Percentiles rank a stretch among this genome's conserved stretches.
phyloP scores from a whole-genome alignment of 2,888 invertebrate genomes.

The Cremastinae sp. region DNA sequence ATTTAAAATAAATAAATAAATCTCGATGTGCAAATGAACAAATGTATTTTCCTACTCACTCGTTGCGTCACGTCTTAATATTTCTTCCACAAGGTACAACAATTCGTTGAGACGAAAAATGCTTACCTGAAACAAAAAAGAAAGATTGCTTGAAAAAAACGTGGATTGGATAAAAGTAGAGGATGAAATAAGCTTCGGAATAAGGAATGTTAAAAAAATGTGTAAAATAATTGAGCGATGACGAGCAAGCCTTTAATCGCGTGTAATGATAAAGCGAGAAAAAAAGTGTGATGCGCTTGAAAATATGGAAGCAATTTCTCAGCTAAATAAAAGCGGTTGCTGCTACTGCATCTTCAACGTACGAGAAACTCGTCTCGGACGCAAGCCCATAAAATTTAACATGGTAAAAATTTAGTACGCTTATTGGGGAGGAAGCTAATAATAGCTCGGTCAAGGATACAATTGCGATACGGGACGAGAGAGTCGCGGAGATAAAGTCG shows the following conservation, averaged over 20 bases:
- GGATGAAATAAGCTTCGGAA: slow-evolving; percentile 22
- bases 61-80: slow-evolving; percentile 56
- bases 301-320: slow-evolving; percentile 1
- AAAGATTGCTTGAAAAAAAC: slow-evolving; percentile 28
- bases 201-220: slow-evolving; percentile 18
- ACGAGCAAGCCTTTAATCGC: slow-evolving; percentile 51
- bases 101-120: slow-evolving; percentile 34
- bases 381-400: slow-evolving; percentile 31
- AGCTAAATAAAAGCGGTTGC: slow-evolving; percentile 39
- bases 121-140: slow-evolving; percentile 78
- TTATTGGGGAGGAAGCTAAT: slow-evolving; percentile 36
- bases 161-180: slow-evolving; percentile 24
- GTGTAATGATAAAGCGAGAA: slow-evolving; percentile 20
- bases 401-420: slow-evolving; percentile 41
- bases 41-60: slow-evolving; percentile 68
- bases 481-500: slow-evolving; percentile 23
- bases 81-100: slow-evolving; percentile 31
- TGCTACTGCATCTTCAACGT: slow-evolving; percentile 24
- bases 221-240: slow-evolving; percentile 32
- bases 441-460: slow-evolving; percentile 47
- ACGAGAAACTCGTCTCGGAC: slow-evolving; percentile 35
- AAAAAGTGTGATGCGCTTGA: slow-evolving; percentile 11
- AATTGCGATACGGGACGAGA: slow-evolving; percentile 47
- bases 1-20: slow-evolving; percentile 27
- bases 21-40: slow-evolving; percentile 11